Base-by-base conservation (phyloP, 2,888 invertebrate genomes). In the Eustalomyia histrio region DNA sequence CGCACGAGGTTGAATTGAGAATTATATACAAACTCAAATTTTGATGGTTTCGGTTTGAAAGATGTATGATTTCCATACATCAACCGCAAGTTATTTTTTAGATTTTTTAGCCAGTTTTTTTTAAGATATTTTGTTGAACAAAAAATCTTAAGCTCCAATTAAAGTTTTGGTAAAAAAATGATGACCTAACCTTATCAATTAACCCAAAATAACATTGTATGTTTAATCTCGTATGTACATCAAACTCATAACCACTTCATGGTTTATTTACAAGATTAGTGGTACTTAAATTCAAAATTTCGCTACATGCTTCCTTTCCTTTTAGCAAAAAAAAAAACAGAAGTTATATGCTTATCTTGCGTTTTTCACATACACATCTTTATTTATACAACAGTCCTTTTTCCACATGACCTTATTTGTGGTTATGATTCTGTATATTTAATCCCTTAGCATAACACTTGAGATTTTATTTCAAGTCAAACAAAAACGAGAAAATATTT, bases 241-340 rank as follows among this genome's bases (percentile, higher is more conserved):
- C 14, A 12, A n/a, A 14, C 39, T 39, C 12, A 39, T 39, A 83
- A 76, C 85, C 84, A 86, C 84, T 86, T 88, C 85, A 87, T 88
- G 83, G 85, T 86, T 88, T 89, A 89, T 88, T 88, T 84, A 89
- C 74, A 81, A 81, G 76, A 80, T 83, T 80, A 83, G 60, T 79
- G 76, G 80, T 81, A 74, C 80, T 83, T 80, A 82, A 74, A 76
- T 58, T 18, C 47, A 35, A 67, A 61, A 67, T 80, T 29, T 65
- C 71, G 53, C 29, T 43, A 63, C 61, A 69, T 58, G 7, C 64
- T 64, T 35, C 29, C 16, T 67, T 72, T 63, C 18, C 33, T n/a
- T 47, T 68, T 17, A n/a, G 17, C 9, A 43, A 18, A 17, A 16
- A 52, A 69, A 58, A 50, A 61, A 16, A 61, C n/a, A n/a, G n/a